phyloP scores from a whole-genome alignment of 53 echinoderm and acorn worm genomes.

The Echinometra lucunter region DNA sequence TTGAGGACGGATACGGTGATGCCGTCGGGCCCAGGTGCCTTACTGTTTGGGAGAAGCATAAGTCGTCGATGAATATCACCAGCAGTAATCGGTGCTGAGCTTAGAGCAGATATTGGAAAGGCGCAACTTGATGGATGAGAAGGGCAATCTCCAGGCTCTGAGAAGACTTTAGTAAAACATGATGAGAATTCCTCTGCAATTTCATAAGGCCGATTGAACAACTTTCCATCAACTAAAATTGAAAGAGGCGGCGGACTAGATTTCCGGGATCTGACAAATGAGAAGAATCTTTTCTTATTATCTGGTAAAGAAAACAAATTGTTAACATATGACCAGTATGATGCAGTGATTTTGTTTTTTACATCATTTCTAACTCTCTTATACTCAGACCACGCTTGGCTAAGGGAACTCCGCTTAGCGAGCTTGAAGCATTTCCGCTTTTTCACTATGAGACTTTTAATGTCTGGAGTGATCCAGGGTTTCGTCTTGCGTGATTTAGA shows the following conservation, averaged over 20 bases:
- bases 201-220: background rate
- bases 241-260: background rate
- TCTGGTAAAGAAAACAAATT: background rate
- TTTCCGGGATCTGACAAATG: background rate
- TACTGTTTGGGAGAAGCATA: background rate
- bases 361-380: background rate
- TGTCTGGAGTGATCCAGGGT: background rate
- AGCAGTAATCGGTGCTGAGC: too few species aligned
- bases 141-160: too few species aligned
- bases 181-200: too few species aligned
- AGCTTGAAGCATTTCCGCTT: background rate
- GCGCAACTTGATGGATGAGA: too few species aligned
- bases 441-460: background rate
- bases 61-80: too few species aligned
- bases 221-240: background rate
- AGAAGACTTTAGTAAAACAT: too few species aligned
- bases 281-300: background rate
- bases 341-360: background rate
- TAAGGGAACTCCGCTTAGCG: background rate
- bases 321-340: background rate
- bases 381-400: background rate
- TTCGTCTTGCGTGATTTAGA: slow-evolving; percentile 25
- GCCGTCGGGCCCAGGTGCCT: background rate
- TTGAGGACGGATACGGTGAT: background rate
- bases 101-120: too few species aligned